A percentile compares a stretch with the other conserved stretches of the same genome.
Conservation (phyloP, 1,140 invertebrate species). For the Psilanteris sp. region DNA sequence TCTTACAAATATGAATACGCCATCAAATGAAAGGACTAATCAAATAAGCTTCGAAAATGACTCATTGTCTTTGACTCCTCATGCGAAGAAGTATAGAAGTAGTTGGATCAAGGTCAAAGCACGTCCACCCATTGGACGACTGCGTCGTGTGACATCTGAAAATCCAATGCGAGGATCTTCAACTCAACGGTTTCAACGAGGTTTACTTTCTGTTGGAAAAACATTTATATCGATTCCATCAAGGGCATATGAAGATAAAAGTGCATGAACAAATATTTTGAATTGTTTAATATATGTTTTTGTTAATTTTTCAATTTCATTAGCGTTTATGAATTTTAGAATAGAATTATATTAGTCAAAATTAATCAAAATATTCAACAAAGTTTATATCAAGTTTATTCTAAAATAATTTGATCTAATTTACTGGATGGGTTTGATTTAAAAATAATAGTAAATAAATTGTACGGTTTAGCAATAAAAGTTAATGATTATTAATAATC, state of each 20-base stretch:
- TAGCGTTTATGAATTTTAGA: too few relatives aligned
- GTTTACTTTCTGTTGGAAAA: slow-evolving; percentile 64
- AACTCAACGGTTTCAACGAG: slow-evolving; percentile 69
- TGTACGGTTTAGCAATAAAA: too few relatives aligned
- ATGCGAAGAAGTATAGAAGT: slow-evolving; percentile 64
- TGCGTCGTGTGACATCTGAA: slow-evolving; percentile 31
- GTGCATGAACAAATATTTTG: neutral
- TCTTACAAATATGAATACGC: neutral
- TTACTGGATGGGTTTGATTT: too few relatives aligned
- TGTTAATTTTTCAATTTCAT: too few relatives aligned
- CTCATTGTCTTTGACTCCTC: slow-evolving; percentile 54
- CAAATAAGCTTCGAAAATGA: slow-evolving; percentile 1
- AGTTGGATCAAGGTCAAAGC: slow-evolving; percentile 68
- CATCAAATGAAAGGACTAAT: neutral
- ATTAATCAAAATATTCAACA: too few relatives aligned
- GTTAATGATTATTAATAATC: too few relatives aligned
- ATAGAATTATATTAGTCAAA: too few relatives aligned
- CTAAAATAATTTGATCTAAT: too few relatives aligned
- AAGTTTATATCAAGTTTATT: too few relatives aligned
- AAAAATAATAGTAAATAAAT: too few relatives aligned
- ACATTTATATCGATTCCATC: slow-evolving; percentile 64
- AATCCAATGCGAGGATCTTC: slow-evolving; percentile 54
- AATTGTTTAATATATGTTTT: too few relatives aligned
- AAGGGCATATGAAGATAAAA: slow-evolving; percentile 38
- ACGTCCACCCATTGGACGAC: slow-evolving; percentile 67